Evolutionary conservation across 64 coral and sea anemone genomes (phyloP), one percentile per base, ranked within the genome.

Genomic region (Trachythela sp.): DNA sequence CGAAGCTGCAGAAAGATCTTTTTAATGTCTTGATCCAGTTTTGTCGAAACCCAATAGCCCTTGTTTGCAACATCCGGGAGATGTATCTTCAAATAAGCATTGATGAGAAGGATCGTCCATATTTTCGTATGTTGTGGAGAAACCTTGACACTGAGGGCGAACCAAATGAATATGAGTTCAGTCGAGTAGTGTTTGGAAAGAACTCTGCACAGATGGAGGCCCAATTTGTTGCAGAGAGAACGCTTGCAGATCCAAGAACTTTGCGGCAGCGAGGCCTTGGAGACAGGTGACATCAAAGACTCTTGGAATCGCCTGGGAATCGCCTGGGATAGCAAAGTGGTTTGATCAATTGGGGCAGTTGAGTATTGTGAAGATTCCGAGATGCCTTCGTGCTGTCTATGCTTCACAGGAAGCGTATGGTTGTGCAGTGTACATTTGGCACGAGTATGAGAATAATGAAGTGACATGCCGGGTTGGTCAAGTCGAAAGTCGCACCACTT

Each of bases 71-170:
- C 49, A 87, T 92, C 8, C 32, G 71, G 29, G 91, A 92, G 43
- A 93, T 93, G 87, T 93, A 93, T 38, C 54, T 95, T 10, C 86
- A 94, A 48, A 92, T 95, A n/a, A n/a, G n/a, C n/a, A 29, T 27
- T 70, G 24, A 93, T 89, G 7, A 32, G 90, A 75, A 90, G 36
- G 89, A 95, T 48, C 77, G 88, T 15, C 83, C 91, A 17, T 86
- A 54, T 39, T 93, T 92, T 34, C 13, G 88, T 27, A 51, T 95
- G 4, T 64, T 92, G 20, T 91, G 91, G 91, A 43, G 89, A 83
- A 64, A 95, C 39, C 33, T 84, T 11, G 90, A 92, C 5, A 8
- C 39, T 9, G 50, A 76, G 17, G 27, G 89, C 32, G 60, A 92
- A 18, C 85, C 88, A 14, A 85, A 95, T 39, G 91, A 88, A 45